These are phyloP conservation scores for Cynoglossus semilaevis DNA, from an alignment of 2,113 vertebrate genomes.

Conservation along the genomic window DNA sequence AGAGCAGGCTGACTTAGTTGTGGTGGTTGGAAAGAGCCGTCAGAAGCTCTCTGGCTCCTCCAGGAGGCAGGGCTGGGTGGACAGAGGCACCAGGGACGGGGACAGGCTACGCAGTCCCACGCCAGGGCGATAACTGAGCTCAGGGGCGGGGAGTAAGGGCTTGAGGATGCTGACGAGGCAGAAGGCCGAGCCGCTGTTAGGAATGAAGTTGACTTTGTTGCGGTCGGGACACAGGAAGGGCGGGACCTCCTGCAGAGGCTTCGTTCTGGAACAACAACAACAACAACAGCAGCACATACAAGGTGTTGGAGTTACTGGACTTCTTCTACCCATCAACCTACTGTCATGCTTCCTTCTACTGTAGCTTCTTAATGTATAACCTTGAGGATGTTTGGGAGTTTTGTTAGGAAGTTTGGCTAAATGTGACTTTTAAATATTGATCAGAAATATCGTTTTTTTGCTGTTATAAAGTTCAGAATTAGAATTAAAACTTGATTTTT, in stretches of 20 bases:
- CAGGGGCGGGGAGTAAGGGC: slow-evolving; percentile 90
- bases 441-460: too few species aligned
- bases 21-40: slow-evolving; percentile 39
- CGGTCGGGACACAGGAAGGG: slow-evolving; percentile 98
- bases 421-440: too few species aligned
- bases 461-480: too few species aligned
- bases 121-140: slow-evolving; percentile 84
- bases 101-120: slow-evolving; percentile 84
- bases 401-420: too few species aligned
- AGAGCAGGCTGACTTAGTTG: not conserved
- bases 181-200: slow-evolving; percentile 98
- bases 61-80: slow-evolving; percentile 85
- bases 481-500: too few species aligned
- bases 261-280: slow-evolving; percentile 80
- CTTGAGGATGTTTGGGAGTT: too few species aligned
- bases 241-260: slow-evolving; percentile 90
- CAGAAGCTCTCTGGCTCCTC: slow-evolving; percentile 92
- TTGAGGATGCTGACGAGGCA: slow-evolving; percentile 99
- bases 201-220: slow-evolving; percentile 99
- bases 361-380: too few species aligned
- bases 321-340: too few species aligned
- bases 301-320: too few species aligned
- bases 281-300: not conserved
- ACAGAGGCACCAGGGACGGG: slow-evolving; percentile 86
- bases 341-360: too few species aligned